Evolutionary conservation across 53 echinoderm and acorn worm species (phyloP).

Genomic region (Mesocentrotus franciscanus): DNA sequence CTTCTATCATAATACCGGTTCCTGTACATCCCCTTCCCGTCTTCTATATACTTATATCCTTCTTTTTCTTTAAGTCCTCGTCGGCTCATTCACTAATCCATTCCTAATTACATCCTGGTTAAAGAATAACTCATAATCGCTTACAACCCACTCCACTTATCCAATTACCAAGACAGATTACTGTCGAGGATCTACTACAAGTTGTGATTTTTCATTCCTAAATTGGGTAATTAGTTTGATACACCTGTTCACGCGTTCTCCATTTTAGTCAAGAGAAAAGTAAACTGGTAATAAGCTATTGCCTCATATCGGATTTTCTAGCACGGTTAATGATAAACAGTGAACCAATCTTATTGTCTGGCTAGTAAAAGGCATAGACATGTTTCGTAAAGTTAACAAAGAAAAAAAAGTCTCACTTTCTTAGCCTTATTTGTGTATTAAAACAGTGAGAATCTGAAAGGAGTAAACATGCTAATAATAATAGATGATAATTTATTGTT

Average conservation of each 20-base stretch:
- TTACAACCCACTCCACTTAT: conserved; percentile 20
- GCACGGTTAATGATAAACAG: conserved; percentile 45
- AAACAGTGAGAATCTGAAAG: background rate
- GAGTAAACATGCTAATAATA: no score
- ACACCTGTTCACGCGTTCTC: background rate
- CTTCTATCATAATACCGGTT: background rate
- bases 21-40: background rate
- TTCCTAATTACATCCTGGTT: background rate
- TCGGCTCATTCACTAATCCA: background rate
- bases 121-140: conserved; percentile 32
- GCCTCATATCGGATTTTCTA: background rate
- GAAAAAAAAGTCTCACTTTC: background rate
- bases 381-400: background rate
- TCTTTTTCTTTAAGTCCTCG: background rate
- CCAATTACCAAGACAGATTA: conserved; percentile 24
- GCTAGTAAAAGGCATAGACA: background rate
- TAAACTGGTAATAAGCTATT: background rate
- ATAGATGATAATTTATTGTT: no score
- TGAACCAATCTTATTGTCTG: background rate
- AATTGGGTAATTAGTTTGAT: conserved; percentile 31
- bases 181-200: background rate
- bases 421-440: background rate
- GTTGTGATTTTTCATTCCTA: conserved; percentile 42
- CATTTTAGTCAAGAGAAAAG: background rate
- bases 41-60: no score